phyloP scores from a whole-genome alignment of 2,888 invertebrate genomes.

The Tanytarsus gracilentus region DNA sequence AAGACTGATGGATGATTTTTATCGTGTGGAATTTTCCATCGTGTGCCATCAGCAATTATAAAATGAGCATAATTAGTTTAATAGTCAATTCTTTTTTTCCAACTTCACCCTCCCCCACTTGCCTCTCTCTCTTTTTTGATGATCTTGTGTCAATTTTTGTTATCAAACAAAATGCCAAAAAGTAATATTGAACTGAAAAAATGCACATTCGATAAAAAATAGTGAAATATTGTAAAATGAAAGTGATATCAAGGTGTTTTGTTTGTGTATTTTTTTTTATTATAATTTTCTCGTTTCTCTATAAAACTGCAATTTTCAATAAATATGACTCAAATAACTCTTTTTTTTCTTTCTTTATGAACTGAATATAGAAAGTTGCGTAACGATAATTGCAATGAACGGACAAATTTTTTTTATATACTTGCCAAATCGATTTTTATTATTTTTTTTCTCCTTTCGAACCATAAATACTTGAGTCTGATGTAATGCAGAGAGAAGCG shows the following conservation, averaged over 20 bases:
- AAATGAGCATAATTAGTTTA: background rate
- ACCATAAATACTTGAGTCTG: background rate
- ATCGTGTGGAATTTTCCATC: background rate
- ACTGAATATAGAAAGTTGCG: background rate
- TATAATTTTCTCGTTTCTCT: background rate
- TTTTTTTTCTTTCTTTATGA: background rate
- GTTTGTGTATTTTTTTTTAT: background rate
- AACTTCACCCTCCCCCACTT: too few species aligned
- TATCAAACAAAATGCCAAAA: too few species aligned
- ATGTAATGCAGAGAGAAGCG: too few species aligned
- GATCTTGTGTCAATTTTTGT: too few species aligned
- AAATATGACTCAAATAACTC: background rate
- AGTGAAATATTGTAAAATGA: background rate
- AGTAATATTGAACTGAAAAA: too few species aligned
- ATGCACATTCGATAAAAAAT: too few species aligned
- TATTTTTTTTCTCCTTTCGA: too few species aligned
- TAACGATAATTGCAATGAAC: conserved; percentile 14
- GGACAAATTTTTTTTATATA: conserved; percentile 24
- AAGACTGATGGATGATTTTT: too few species aligned
- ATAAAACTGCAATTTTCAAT: background rate
- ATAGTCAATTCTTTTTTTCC: background rate
- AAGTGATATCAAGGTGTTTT: conserved; percentile 5
- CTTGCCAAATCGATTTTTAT: conserved; percentile 20
- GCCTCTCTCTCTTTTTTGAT: background rate
- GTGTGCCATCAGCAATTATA: background rate